These are phyloP conservation scores for Falcunculus frontatus DNA, from an alignment of 2,113 vertebrate genomes.

Conservation along the genomic window DNA sequence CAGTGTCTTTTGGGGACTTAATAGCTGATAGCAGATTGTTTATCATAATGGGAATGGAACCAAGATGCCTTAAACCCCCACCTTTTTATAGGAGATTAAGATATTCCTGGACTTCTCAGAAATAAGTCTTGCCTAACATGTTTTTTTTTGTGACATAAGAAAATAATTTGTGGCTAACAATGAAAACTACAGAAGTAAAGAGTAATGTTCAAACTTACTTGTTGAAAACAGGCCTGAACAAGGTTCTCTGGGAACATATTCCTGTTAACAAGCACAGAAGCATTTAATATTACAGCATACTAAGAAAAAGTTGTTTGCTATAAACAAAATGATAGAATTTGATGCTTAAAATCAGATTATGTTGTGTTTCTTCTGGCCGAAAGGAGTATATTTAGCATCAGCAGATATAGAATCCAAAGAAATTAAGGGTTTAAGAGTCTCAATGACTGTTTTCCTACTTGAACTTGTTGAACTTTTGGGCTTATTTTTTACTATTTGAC, in stretches of 20 bases:
- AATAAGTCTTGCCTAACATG: neutral
- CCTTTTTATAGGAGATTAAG: neutral
- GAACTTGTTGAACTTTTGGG: neutral
- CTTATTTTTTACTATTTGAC: neutral
- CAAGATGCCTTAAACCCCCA: neutral
- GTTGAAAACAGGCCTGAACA: constrained; percentile 96
- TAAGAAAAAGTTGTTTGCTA: neutral
- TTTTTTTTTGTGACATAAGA: neutral
- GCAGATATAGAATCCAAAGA: neutral
- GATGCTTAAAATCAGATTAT: neutral
- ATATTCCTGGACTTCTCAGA: neutral
- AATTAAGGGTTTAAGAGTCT: neutral
- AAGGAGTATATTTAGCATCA: neutral
- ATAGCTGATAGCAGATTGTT: neutral
- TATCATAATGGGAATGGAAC: neutral
- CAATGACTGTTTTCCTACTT: neutral
- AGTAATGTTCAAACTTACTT: constrained; percentile 73
- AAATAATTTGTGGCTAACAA: neutral
- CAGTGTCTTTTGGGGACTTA: neutral
- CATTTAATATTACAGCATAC: neutral
- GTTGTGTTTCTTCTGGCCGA: neutral
- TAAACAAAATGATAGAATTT: neutral
- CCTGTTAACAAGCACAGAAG: constrained; percentile 70
- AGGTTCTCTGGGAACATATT: constrained; percentile 99
- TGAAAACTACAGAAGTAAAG: neutral